Percentiles rank a stretch among this genome's conserved stretches.
Evolutionary conservation across 2,797 vertebrate genomes (phyloP).

Genomic region (Hyperoplus lanceolatus): DNA sequence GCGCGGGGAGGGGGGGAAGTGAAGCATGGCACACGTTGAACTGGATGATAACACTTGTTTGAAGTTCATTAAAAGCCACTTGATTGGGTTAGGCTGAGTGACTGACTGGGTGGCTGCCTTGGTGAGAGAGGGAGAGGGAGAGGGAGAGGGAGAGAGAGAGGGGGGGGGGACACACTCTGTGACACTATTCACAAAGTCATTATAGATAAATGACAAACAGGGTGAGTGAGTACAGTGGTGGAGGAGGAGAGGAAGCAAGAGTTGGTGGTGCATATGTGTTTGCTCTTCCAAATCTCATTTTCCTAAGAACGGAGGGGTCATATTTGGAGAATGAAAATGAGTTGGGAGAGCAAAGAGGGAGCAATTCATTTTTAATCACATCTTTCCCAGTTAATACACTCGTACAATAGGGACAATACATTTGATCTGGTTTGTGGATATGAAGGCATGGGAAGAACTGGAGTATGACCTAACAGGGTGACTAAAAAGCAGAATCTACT

Average conservation of each 20-base stretch:
- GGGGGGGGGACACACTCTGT: conserved; percentile 81
- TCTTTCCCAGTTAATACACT: conserved; percentile 73
- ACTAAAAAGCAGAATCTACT: conserved; percentile 51
- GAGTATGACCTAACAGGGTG: conserved; percentile 55
- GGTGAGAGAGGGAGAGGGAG: conserved; percentile 65
- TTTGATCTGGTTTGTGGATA: conserved; percentile 67
- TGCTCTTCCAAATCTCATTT: conserved; percentile 79
- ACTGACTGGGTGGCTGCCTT: conserved; percentile 79
- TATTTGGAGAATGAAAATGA: conserved; percentile 74
- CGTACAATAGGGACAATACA: conserved; percentile 71
- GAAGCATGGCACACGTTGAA: conserved; percentile 66
- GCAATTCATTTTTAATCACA: conserved; percentile 77
- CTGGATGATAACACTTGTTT: conserved; percentile 87
- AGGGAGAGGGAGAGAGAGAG: conserved; percentile 79
- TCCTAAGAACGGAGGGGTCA: conserved; percentile 61
- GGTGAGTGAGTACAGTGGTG: conserved; percentile 61
- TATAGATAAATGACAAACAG: conserved; percentile 94
- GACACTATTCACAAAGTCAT: conserved; percentile 91
- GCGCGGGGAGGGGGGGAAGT: conserved; percentile 56
- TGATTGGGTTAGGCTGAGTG: conserved; percentile 88
- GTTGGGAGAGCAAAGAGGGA: conserved; percentile 69
- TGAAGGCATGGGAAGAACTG: conserved; percentile 56
- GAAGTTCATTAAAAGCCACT: conserved; percentile 91
- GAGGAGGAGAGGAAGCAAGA: conserved; percentile 74
- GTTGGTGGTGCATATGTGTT: conserved; percentile 57